These are phyloP conservation scores for Jaculus jaculus DNA, from an alignment of 2,113 vertebrate genomes.

Conservation along the genomic window DNA sequence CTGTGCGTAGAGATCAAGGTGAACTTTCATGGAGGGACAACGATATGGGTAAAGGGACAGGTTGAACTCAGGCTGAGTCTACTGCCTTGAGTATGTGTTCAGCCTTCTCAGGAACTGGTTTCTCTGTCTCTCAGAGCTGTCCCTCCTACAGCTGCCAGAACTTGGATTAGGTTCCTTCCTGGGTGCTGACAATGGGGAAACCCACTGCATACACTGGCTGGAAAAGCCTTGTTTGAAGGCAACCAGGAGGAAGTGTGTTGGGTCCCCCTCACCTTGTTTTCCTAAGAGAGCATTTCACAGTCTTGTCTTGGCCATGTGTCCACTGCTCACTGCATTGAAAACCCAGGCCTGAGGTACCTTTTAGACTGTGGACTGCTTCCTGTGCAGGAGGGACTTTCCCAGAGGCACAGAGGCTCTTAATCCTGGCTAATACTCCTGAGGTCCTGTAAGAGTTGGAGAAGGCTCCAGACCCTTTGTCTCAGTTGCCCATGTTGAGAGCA, in stretches of 20 bases:
- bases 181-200: not conserved
- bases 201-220: too few species aligned
- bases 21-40: not conserved
- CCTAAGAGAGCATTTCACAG: not conserved
- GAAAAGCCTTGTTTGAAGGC: not conserved
- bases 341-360: not conserved
- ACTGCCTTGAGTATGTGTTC: not conserved
- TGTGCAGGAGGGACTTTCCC: not conserved
- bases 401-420: not conserved
- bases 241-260: not conserved
- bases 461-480: not conserved
- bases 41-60: not conserved
- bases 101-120: not conserved
- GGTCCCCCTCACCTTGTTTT: not conserved
- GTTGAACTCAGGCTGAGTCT: not conserved
- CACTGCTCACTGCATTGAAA: not conserved
- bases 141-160: not conserved
- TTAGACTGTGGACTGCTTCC: not conserved
- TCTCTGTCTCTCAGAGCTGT: not conserved
- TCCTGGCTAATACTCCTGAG: not conserved
- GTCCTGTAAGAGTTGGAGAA: not conserved
- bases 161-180: not conserved
- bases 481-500: not conserved
- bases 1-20: constrained; percentile 99
- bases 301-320: not conserved